Conservation (phyloP, 2,888 invertebrate genomes). For the Meloe dianella region DNA sequence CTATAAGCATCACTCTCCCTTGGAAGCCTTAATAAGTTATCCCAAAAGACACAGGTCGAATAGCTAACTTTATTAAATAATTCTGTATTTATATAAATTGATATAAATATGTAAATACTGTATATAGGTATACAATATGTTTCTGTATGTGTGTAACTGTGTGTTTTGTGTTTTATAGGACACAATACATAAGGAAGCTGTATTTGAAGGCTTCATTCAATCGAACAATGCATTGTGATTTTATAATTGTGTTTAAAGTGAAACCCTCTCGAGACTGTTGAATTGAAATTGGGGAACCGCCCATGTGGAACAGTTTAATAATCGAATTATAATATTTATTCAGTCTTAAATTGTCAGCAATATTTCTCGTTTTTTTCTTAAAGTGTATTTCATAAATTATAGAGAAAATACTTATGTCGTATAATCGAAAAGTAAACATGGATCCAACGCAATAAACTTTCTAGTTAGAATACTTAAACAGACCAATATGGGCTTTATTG, state of each 20-base stretch:
- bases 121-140: not conserved
- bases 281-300: slow-evolving; percentile 33
- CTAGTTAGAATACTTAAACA: no score
- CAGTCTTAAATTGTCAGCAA: slow-evolving; percentile 22
- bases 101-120: not conserved
- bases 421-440: not conserved
- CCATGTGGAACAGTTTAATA: slow-evolving; percentile 49
- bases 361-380: not conserved
- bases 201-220: slow-evolving; percentile 45
- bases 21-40: not conserved
- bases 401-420: not conserved
- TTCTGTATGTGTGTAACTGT: not conserved
- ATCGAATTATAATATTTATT: slow-evolving; percentile 47
- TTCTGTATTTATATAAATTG: not conserved
- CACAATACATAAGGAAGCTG: slow-evolving; percentile 37
- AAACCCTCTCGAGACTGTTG: slow-evolving; percentile 43
- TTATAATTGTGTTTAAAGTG: slow-evolving; percentile 51
- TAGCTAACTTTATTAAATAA: not conserved
- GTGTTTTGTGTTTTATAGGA: slow-evolving; percentile 28
- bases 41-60: not conserved
- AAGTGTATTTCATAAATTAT: not conserved
- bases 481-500: no score
- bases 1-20: not conserved
- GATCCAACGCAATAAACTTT: not conserved
- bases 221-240: slow-evolving; percentile 48